phyloP scores from a whole-genome alignment of 2,888 invertebrate genomes.

The Hypercompe scribonia region DNA sequence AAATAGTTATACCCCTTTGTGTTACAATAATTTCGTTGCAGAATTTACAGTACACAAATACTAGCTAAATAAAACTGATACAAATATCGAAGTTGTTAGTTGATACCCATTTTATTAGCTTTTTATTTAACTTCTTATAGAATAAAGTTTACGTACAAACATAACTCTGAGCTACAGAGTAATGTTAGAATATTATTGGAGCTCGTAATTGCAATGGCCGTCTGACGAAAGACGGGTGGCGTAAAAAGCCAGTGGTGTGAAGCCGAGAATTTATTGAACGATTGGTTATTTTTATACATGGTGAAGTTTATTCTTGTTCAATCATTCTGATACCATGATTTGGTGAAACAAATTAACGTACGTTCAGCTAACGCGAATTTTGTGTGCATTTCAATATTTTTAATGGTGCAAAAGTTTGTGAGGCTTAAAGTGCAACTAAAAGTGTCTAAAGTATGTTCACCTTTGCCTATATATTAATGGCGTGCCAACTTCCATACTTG shows the following conservation, averaged over 20 bases:
- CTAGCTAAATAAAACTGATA: neutral
- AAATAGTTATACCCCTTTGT: too few species aligned
- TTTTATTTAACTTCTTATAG: neutral
- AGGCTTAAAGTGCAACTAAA: too few species aligned
- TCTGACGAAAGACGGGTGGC: neutral
- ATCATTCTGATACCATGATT: neutral
- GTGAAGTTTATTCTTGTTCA: neutral
- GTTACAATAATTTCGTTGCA: neutral
- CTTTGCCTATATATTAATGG: too few species aligned
- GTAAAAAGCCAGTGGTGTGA: neutral
- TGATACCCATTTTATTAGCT: neutral
- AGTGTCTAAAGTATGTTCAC: too few species aligned
- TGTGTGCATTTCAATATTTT: too few species aligned
- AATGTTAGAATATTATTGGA: neutral
- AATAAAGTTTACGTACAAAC: neutral
- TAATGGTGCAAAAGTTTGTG: too few species aligned
- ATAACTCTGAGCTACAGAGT: neutral
- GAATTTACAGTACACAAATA: neutral
- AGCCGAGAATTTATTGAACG: neutral
- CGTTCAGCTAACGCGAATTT: neutral
- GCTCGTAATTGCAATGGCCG: neutral
- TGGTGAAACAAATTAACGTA: neutral
- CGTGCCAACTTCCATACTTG: neutral
- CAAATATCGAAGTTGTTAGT: neutral
- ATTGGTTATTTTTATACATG: neutral